Percentiles rank a stretch among this genome's conserved stretches.
Conservation (phyloP, 2,113 vertebrate species). For the Oophaga pumilio region DNA sequence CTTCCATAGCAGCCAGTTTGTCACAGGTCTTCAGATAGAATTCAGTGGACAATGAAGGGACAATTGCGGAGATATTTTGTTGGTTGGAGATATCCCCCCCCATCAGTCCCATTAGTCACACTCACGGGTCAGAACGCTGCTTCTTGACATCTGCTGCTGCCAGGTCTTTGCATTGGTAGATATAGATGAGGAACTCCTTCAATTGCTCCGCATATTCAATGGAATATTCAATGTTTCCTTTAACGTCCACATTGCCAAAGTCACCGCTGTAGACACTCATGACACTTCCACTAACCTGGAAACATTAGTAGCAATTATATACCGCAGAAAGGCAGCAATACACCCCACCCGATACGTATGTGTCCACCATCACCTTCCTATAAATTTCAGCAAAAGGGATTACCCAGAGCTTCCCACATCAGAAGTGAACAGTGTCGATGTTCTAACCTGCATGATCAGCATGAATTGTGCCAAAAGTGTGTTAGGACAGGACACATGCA, state of each 20-base stretch:
- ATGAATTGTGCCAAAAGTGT: too few relatives aligned
- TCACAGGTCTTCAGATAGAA: too few relatives aligned
- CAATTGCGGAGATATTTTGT: too few relatives aligned
- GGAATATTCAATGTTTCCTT: conserved; percentile 87
- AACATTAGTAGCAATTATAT: background rate
- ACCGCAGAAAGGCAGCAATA: background rate
- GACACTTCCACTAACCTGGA: conserved; percentile 84
- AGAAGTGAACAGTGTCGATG: too few relatives aligned
- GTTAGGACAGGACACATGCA: too few relatives aligned
- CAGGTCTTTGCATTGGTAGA: conserved; percentile 87
- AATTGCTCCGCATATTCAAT: conserved; percentile 88
- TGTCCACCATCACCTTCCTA: too few relatives aligned
- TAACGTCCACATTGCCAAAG: conserved; percentile 81
- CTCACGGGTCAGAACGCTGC: conserved; percentile 92
- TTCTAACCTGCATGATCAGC: too few relatives aligned
- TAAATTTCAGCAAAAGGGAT: too few relatives aligned
- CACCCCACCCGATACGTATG: background rate
- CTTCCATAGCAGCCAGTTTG: too few relatives aligned
- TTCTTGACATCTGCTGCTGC: conserved; percentile 84
- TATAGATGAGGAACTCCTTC: conserved; percentile 87
- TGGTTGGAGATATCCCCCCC: too few relatives aligned
- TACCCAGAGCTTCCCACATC: too few relatives aligned
- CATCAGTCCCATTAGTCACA: conserved; percentile 50
- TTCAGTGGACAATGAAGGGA: too few relatives aligned
- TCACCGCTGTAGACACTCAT: conserved; percentile 85